Evolutionary conservation across 2,113 vertebrate species (phyloP).

Genomic region (Barnardius zonarius): DNA sequence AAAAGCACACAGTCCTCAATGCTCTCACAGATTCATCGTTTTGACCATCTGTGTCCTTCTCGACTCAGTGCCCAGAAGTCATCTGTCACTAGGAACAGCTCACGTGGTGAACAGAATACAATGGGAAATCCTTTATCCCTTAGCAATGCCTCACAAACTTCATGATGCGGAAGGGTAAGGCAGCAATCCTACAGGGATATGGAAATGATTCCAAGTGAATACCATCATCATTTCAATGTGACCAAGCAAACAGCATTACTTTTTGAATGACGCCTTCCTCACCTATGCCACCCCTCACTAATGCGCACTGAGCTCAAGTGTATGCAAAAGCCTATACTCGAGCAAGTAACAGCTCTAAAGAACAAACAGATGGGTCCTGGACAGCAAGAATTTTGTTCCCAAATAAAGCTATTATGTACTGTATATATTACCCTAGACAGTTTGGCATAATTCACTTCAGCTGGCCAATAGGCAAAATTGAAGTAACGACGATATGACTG

Average conservation of each 20-base stretch:
- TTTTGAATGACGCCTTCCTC: not conserved
- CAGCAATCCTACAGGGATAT: conserved; percentile 52
- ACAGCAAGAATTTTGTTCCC: not conserved
- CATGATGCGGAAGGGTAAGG: conserved; percentile 65
- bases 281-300: not conserved
- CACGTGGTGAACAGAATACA: conserved; percentile 68
- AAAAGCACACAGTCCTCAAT: conserved; percentile 34
- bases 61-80: conserved; percentile 85
- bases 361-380: not conserved
- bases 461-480: not conserved
- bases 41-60: conserved; percentile 99
- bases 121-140: conserved; percentile 71
- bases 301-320: fast-evolving
- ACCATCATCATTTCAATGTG: not conserved
- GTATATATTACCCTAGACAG: not conserved
- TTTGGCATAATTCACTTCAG: not conserved
- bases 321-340: not conserved
- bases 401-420: not conserved
- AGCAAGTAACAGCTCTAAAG: not conserved
- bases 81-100: conserved; percentile 81
- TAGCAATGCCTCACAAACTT: conserved; percentile 59
- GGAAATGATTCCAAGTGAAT: conserved; percentile 49
- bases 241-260: not conserved
- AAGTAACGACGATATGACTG: not conserved
- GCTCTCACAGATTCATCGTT: conserved; percentile 81